phyloP scores from a whole-genome alignment of 2,113 vertebrate species.

The Melanotaenia duboulayi region DNA sequence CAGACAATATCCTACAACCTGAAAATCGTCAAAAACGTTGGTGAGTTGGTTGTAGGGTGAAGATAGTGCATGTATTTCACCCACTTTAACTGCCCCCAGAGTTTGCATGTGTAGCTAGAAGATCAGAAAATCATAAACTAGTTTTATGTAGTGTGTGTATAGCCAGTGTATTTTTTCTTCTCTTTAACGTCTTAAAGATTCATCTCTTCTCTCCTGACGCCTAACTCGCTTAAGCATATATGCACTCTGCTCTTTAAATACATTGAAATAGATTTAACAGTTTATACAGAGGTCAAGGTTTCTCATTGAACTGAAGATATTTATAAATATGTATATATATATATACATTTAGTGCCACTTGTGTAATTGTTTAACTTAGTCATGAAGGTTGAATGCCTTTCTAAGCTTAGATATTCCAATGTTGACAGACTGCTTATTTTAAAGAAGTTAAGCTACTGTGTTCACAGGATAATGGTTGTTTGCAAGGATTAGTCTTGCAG shows the following conservation, averaged over 20 bases:
- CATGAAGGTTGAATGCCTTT: background rate
- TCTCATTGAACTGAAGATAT: background rate
- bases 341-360: no score
- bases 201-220: background rate
- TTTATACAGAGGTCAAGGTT: background rate
- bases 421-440: slow-evolving; percentile 3
- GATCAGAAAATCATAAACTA: no score
- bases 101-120: no score
- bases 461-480: background rate
- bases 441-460: slow-evolving; percentile 1
- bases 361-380: no score
- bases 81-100: slow-evolving; percentile 3
- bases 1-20: slow-evolving; percentile 65
- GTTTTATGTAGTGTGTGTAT: no score
- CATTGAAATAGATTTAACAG: background rate
- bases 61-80: slow-evolving; percentile 16
- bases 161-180: no score
- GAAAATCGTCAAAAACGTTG: slow-evolving; percentile 79
- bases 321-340: no score
- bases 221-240: background rate
- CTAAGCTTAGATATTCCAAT: background rate
- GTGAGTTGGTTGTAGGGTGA: slow-evolving; percentile 59
- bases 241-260: background rate
- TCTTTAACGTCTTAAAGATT: background rate
- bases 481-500: background rate